phyloP scores from a whole-genome alignment of 2,888 invertebrate species.

The Aproaerema taeniolella region DNA sequence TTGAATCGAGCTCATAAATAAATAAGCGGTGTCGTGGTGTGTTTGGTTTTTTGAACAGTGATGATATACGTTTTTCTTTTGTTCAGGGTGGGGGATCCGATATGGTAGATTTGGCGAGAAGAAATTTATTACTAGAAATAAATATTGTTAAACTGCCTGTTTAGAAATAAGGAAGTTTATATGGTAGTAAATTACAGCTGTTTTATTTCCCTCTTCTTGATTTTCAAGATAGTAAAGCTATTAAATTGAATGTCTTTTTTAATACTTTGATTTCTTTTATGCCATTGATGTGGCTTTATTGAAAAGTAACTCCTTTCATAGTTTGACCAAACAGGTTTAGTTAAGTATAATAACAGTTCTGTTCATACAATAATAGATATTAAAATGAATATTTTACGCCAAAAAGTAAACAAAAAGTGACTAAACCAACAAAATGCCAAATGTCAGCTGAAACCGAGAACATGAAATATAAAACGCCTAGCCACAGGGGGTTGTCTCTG shows the following conservation, averaged over 20 bases:
- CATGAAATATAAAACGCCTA: slow-evolving; percentile 28
- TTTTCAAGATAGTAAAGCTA: neutral
- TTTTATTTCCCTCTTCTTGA: neutral
- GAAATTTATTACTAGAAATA: slow-evolving; percentile 38
- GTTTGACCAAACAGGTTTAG: too few species aligned
- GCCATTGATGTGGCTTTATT: too few species aligned
- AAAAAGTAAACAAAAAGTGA: too few species aligned
- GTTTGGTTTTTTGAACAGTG: slow-evolving; percentile 53
- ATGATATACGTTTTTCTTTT: slow-evolving; percentile 60
- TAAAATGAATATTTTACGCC: too few species aligned
- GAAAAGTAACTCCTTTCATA: too few species aligned
- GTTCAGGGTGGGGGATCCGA: slow-evolving; percentile 56
- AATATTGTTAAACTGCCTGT: slow-evolving; percentile 9
- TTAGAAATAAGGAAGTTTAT: slow-evolving; percentile 5
- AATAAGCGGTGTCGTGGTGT: slow-evolving; percentile 69
- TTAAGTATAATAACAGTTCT: too few species aligned
- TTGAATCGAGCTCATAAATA: slow-evolving; percentile 71
- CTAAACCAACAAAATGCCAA: too few species aligned
- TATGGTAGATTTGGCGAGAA: slow-evolving; percentile 32
- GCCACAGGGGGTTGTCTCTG: slow-evolving; percentile 30
- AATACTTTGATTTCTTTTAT: too few species aligned
- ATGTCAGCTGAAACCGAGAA: neutral
- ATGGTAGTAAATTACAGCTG: neutral
- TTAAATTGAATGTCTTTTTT: neutral
- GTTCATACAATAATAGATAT: too few species aligned